A percentile compares a stretch with the other conserved stretches of the same genome.
Conservation (phyloP, 2,797 vertebrate species). For the Heliangelus exortis region DNA sequence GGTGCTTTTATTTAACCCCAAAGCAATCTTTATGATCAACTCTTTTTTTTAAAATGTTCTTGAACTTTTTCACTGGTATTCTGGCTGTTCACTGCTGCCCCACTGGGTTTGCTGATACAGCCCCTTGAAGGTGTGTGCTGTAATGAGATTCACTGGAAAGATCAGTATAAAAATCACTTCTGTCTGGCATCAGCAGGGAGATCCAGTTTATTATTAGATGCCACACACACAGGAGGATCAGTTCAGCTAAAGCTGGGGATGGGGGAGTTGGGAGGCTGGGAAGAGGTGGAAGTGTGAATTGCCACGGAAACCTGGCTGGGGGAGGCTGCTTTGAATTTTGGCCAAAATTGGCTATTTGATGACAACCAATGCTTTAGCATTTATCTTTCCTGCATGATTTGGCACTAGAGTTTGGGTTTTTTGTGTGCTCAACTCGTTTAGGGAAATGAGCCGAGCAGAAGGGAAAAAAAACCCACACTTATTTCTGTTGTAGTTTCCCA, state of each 20-base stretch:
- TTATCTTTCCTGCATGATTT: background rate
- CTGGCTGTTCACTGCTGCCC: background rate
- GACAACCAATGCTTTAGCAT: background rate
- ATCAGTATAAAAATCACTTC: background rate
- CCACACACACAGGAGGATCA: background rate
- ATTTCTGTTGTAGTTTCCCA: background rate
- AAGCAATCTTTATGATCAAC: background rate
- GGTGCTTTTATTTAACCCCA: background rate
- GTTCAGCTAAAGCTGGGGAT: background rate
- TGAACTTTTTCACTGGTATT: background rate
- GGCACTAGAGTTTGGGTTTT: background rate
- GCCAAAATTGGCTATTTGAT: background rate
- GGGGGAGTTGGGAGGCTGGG: background rate
- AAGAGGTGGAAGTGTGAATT: background rate
- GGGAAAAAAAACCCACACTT: no score
- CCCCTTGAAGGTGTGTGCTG: accelerated
- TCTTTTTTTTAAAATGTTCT: background rate
- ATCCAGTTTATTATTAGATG: background rate
- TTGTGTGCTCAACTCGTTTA: background rate
- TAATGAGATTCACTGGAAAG: background rate
- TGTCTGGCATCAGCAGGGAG: background rate
- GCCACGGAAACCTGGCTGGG: background rate
- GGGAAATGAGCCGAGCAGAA: background rate
- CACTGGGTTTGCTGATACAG: background rate
- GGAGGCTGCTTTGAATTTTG: background rate